Conservation (phyloP, 2,113 vertebrate species). For the Grammomys surdaster region DNA sequence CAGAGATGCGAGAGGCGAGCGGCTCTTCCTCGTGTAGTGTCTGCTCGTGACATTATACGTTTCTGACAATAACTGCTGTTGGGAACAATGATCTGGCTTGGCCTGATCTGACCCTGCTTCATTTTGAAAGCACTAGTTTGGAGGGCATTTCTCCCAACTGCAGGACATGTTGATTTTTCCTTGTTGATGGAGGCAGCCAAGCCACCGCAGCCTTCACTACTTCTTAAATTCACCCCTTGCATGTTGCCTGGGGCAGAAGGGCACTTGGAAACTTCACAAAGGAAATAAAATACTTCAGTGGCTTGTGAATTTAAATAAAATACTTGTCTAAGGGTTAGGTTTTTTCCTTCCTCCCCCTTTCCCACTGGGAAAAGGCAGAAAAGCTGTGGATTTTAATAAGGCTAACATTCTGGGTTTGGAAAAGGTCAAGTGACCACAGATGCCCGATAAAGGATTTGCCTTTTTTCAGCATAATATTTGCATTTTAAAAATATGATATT, state of each 20-base stretch:
- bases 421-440: slow-evolving; percentile 81
- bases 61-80: neutral
- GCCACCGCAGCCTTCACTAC: slow-evolving; percentile 53
- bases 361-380: slow-evolving; percentile 69
- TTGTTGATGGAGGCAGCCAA: slow-evolving; percentile 66
- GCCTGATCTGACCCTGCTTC: slow-evolving; percentile 53
- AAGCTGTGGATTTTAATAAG: slow-evolving; percentile 75
- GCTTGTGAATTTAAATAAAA: slow-evolving; percentile 76
- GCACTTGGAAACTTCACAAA: slow-evolving; percentile 75
- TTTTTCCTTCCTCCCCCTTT: slow-evolving; percentile 17
- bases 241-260: slow-evolving; percentile 70
- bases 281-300: slow-evolving; percentile 74
- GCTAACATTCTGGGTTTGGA: slow-evolving; percentile 72
- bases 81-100: neutral
- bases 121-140: neutral
- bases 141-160: slow-evolving; percentile 43
- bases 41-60: neutral
- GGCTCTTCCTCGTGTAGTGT: neutral
- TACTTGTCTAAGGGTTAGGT: slow-evolving; percentile 59
- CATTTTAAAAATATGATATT: slow-evolving; percentile 80
- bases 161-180: slow-evolving; percentile 55
- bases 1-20: neutral
- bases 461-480: slow-evolving; percentile 71
- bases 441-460: slow-evolving; percentile 75
- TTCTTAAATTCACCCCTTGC: slow-evolving; percentile 65